Evolutionary conservation across 1,140 invertebrate species (phyloP).

Genomic region (Venturia canescens): DNA sequence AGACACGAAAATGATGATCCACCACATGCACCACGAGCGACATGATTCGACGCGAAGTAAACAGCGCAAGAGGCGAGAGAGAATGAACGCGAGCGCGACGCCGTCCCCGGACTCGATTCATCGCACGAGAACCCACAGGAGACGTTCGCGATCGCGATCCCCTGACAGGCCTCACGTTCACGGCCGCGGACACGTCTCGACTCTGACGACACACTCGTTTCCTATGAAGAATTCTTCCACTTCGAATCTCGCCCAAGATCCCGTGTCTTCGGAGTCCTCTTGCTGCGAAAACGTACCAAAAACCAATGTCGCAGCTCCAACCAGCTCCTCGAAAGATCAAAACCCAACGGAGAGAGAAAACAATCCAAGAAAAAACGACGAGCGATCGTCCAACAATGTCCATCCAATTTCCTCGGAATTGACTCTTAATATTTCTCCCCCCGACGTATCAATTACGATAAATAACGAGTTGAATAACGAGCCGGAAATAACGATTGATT

Average conservation of each 20-base stretch:
- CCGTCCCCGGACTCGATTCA: slow-evolving; percentile 58
- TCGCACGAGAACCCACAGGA: slow-evolving; percentile 32
- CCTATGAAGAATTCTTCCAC: slow-evolving; percentile 23
- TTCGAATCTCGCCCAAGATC: slow-evolving; percentile 20
- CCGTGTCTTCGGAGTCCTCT: slow-evolving; percentile 17
- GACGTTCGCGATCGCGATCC: slow-evolving; percentile 55
- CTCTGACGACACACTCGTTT: slow-evolving; percentile 27
- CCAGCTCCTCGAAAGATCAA: neutral
- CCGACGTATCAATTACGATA: neutral
- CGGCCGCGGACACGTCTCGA: slow-evolving; percentile 34
- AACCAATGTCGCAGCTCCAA: neutral
- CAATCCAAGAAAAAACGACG: neutral
- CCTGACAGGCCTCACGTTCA: slow-evolving; percentile 50
- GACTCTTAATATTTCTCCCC: neutral
- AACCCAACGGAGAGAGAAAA: neutral
- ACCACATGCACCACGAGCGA: slow-evolving; percentile 46
- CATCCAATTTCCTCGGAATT: neutral
- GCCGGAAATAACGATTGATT: too few species aligned
- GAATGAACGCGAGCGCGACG: slow-evolving; percentile 47
- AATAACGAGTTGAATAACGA: neutral
- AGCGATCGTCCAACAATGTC: neutral
- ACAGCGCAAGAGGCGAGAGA: slow-evolving; percentile 47
- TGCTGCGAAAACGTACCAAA: neutral
- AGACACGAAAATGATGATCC: slow-evolving; percentile 69
- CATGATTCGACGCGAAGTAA: slow-evolving; percentile 53